phyloP scores from a whole-genome alignment of 92 coral and sea anemone species.

The Parazoanthus darwini region DNA sequence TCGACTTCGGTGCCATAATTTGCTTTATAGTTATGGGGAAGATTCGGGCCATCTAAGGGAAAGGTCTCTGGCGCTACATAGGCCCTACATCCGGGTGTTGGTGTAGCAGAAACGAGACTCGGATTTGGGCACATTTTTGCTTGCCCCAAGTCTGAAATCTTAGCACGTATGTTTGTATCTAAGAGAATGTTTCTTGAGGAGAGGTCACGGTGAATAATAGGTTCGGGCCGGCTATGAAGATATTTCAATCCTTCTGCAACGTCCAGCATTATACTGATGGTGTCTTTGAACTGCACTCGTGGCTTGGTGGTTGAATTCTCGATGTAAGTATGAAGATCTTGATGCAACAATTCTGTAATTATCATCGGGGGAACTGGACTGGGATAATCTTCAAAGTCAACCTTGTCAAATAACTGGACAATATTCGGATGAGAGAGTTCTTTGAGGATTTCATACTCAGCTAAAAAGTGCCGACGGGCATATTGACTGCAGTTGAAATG shows the following conservation, averaged over 20 bases:
- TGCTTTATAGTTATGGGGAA: not conserved
- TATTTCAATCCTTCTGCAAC: conserved; percentile 57
- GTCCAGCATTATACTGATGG: conserved; percentile 49
- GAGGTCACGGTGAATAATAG: conserved; percentile 61
- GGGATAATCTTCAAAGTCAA: conserved; percentile 16
- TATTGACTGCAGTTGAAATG: conserved; percentile 1
- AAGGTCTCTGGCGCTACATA: conserved; percentile 63
- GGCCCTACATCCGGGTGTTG: conserved; percentile 46
- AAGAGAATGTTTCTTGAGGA: conserved; percentile 56
- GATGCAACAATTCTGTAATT: conserved; percentile 54
- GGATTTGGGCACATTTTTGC: conserved; percentile 40
- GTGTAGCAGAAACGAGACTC: conserved; percentile 8
- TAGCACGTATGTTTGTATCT: conserved; percentile 49
- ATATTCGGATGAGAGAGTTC: conserved; percentile 55
- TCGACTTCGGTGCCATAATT: conserved; percentile 59
- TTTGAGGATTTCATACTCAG: conserved; percentile 47
- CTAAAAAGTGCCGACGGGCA: conserved; percentile 39
- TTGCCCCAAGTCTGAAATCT: conserved; percentile 63
- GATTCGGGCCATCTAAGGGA: not conserved
- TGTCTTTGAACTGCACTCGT: conserved; percentile 45
- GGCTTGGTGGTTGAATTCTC: conserved; percentile 45
- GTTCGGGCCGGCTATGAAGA: conserved; percentile 41
- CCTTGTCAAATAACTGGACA: conserved; percentile 41
- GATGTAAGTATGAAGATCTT: conserved; percentile 45
- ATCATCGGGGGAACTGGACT: conserved; percentile 37